phyloP scores from a whole-genome alignment of 2,888 invertebrate species.

The Lepeophtheirus nordmannii region DNA sequence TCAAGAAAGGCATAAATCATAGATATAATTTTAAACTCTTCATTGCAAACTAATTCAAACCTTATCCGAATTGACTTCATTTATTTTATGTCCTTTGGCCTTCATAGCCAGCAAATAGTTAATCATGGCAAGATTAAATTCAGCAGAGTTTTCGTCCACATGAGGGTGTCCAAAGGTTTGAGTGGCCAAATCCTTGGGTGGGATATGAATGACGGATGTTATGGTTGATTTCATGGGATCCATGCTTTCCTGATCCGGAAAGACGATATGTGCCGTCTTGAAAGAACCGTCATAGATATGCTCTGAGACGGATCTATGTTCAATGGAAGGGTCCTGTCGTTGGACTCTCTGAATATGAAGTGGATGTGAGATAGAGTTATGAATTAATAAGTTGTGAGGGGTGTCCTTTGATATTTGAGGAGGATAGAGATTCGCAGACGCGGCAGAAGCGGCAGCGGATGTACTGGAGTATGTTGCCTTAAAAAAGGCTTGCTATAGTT shows the following conservation, averaged over 20 bases:
- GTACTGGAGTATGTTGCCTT: too few species aligned
- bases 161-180: not conserved
- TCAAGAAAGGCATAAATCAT: not conserved
- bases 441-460: too few species aligned
- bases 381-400: too few species aligned
- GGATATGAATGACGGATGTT: too few species aligned
- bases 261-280: not conserved
- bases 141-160: not conserved
- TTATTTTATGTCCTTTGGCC: constrained; percentile 12
- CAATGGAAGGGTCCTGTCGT: not conserved
- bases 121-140: constrained; percentile 20
- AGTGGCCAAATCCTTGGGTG: too few species aligned
- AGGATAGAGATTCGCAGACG: too few species aligned
- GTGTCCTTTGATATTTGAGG: too few species aligned
- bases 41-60: constrained; percentile 1
- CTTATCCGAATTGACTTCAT: constrained; percentile 6
- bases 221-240: too few species aligned
- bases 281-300: not conserved
- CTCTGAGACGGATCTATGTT: not conserved
- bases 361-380: too few species aligned
- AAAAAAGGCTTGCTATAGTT: too few species aligned
- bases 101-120: constrained; percentile 16
- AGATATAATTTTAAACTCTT: not conserved
- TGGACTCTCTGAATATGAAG: too few species aligned
- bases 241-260: too few species aligned